These are phyloP conservation scores for Lacerta bilineata DNA, from an alignment of 2,797 vertebrate species.

Conservation along the genomic window DNA sequence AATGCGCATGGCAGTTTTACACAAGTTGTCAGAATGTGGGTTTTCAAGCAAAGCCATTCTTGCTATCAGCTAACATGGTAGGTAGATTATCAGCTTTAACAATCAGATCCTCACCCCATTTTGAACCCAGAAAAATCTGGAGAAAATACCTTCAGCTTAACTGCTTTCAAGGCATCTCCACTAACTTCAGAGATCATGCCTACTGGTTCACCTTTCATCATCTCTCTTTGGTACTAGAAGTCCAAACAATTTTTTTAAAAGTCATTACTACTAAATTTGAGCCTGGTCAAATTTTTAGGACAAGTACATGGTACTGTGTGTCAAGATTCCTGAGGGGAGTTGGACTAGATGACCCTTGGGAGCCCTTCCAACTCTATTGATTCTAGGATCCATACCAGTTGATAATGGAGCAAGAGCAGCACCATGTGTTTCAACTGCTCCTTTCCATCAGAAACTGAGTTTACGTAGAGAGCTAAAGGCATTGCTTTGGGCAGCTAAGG, in stretches of 20 bases:
- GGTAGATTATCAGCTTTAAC: conserved; percentile 53
- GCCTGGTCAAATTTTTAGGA: neutral
- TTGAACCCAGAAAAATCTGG: too few species aligned
- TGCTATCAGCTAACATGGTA: too few species aligned
- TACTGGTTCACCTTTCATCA: conserved; percentile 24
- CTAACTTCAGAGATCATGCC: conserved; percentile 34
- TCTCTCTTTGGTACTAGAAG: neutral
- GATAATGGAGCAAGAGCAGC: neutral
- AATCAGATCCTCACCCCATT: conserved; percentile 41
- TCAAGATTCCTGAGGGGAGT: too few species aligned
- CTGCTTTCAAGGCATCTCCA: conserved; percentile 40
- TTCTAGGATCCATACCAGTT: neutral
- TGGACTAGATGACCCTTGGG: too few species aligned
- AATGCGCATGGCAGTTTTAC: neutral
- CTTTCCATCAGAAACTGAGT: neutral
- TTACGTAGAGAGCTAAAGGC: neutral
- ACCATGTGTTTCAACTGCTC: too few species aligned
- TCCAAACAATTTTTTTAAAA: neutral
- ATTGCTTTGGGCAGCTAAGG: neutral
- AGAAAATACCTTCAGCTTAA: conserved; percentile 42
- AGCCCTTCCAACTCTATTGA: neutral
- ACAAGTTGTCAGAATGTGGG: neutral
- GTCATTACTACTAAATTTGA: too few species aligned
- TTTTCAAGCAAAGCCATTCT: neutral
- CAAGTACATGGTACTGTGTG: neutral